Base-by-base conservation (phyloP, 2,888 invertebrate genomes). In the Augiades crinisus region DNA sequence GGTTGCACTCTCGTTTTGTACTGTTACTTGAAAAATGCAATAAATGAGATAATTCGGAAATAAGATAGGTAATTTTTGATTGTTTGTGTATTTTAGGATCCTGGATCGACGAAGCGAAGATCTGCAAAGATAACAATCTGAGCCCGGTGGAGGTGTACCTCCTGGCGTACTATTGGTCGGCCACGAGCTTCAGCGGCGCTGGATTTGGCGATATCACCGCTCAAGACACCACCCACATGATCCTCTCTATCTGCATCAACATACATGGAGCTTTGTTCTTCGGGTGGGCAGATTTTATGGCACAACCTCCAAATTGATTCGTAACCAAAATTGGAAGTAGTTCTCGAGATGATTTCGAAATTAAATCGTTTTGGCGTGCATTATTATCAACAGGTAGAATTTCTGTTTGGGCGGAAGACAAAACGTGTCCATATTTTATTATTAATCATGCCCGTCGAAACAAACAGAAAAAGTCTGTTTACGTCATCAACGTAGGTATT, bases 171-270 rank as follows among this genome's bases (percentile, higher is more conserved):
- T 90, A 90, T 63, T 90, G 90, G 88, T 64, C 85, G 2, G 83
- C 90, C 2, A 69, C 82, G 1, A 84, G 84, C 51, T 83, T 90
- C 56, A 83, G 84, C 45, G 84, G 88, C 17, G 84, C 85, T 46
- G 90, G 90, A 7, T 88, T 90, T 54, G 90, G 90, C 46, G 90
- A 90, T 62, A 77, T 90, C 53, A 78, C 77, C 14, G 81, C 90
- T 1, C 82, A 88, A 57, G 81, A 84, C 60, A 72, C 80, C 43
- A 59, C 65, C 31, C 83, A 85, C 62, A 81, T 90, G 77, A 65
- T 88, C 44, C 64, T 90, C 54, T 76, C 83, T 55, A 82, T 84
- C 56, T 77, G 82, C 50, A 75, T 81, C 47, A 81, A 78, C 58
- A 62, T 90, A 56, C 88, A 87, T 62, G 90, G 90, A 21, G 78